Evolutionary conservation across 2,797 vertebrate species (phyloP), one percentile per base, ranked within the genome.

Genomic region (Rhyacichthys aspro): DNA sequence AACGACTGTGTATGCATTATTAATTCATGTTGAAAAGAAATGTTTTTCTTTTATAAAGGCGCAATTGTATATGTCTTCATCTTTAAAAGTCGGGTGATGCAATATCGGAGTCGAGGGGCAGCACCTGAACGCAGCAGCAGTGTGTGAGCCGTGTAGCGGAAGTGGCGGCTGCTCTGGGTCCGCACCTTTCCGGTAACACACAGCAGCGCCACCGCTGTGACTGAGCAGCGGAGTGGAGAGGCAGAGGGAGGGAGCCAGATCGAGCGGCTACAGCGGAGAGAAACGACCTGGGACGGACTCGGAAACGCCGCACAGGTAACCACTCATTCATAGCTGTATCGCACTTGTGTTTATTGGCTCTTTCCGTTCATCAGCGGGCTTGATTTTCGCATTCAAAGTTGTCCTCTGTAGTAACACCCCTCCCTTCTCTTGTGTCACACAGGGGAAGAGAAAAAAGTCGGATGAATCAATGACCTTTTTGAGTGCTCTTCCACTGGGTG

Each of bases 171-270:
- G 90, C 88, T 88, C 83, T 78, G 63, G 89, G 90, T 92, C 91
- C 92, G 91, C 93, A 91, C 93, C 92, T 93, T 94, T 94, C 93
- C 93, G 90, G 93, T 93, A 91, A 90, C 88, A 91, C 86, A 91
- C 86, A 88, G 85, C 84, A 81, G 86, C 73, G 74, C 86, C 74
- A 68, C 78, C 73, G 78, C 82, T 74, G 81, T 74, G 76, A 79
- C 77, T 76, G 78, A 82, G 68, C 76, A 72, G 65, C 60, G 73
- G 66, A 48, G 71, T 39, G 75, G 66, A 43, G 72, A 17, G 55
- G 36, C 52, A 46, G 63, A 54, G 63, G 54, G 70, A 52, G 76
- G 38, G 64, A 62, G 76, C 72, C 70, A 46, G 43, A 37, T 68
- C 79, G 83, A 82, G 84, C 69, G 88, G 81, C 72, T 74, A 83